Conservation (phyloP, 2,888 invertebrate genomes). For the Xanthorhoe spadicearia region DNA sequence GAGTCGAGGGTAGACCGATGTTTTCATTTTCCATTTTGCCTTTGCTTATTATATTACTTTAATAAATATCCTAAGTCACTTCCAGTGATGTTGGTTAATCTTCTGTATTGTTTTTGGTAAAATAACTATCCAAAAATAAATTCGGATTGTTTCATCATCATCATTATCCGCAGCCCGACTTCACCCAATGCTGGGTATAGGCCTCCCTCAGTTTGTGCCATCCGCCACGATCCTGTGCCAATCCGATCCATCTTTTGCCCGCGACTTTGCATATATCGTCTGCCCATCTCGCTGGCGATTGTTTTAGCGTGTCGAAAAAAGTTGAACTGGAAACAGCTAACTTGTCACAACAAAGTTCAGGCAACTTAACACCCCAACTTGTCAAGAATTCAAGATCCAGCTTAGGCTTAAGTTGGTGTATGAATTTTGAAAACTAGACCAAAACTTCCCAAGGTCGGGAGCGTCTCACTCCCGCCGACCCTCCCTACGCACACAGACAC, state of each 20-base stretch:
- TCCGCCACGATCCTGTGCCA: no score
- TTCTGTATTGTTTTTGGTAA: background rate
- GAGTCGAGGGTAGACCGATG: constrained; percentile 49
- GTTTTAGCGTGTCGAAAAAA: background rate
- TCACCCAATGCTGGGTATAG: no score
- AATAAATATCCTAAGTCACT: constrained; percentile 1
- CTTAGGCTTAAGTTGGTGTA: constrained; percentile 39
- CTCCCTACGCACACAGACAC: constrained; percentile 64
- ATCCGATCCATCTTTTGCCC: no score
- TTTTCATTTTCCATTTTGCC: constrained; percentile 32
- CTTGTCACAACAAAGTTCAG: constrained; percentile 7
- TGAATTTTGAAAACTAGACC: constrained; percentile 66
- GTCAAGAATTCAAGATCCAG: constrained; percentile 19
- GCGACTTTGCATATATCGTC: no score
- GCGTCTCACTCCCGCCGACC: constrained; percentile 49
- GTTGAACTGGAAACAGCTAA: background rate
- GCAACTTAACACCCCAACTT: constrained; percentile 11
- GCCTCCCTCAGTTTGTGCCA: no score
- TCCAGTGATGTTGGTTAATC: constrained; percentile 7
- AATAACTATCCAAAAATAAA: background rate
- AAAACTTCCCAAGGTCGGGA: constrained; percentile 77
- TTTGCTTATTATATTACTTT: constrained; percentile 15
- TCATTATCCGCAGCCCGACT: no score
- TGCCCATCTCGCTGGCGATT: no score
- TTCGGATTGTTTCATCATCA: background rate